Evolutionary conservation across 1,140 invertebrate genomes (phyloP).

Genomic region (Formica exsecta): DNA sequence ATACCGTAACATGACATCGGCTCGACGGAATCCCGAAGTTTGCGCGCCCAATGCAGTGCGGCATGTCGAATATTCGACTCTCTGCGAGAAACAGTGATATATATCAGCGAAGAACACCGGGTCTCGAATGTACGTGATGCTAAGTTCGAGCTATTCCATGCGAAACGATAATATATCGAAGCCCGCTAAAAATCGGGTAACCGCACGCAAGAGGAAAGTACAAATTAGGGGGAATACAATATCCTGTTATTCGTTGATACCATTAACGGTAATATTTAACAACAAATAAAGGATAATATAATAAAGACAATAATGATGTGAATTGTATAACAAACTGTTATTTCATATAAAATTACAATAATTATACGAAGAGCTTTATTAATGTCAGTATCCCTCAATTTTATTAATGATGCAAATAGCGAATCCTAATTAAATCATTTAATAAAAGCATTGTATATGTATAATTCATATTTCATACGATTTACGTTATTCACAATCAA

Average conservation of each 20-base stretch:
- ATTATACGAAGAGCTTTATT: slow-evolving; percentile 25
- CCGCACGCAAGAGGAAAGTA: neutral
- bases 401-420: slow-evolving; percentile 19
- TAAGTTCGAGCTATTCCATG: neutral
- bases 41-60: neutral
- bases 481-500: slow-evolving; percentile 3
- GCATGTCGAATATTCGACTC: slow-evolving; percentile 25
- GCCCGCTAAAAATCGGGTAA: neutral
- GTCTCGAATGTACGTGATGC: neutral
- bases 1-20: neutral
- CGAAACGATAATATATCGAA: slow-evolving; percentile 11
- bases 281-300: slow-evolving; percentile 29
- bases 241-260: neutral
- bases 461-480: neutral
- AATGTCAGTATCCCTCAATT: slow-evolving; percentile 19
- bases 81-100: neutral
- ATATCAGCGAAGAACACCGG: neutral
- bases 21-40: slow-evolving; percentile 19
- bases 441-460: slow-evolving; percentile 16
- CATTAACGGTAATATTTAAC: slow-evolving; percentile 25
- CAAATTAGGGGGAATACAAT: neutral
- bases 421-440: slow-evolving; percentile 26
- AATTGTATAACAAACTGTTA: slow-evolving; percentile 38
- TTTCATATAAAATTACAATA: slow-evolving; percentile 34
- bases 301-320: slow-evolving; percentile 29